Conservation (phyloP, 2,888 invertebrate species). For the Diogma glabrata region DNA sequence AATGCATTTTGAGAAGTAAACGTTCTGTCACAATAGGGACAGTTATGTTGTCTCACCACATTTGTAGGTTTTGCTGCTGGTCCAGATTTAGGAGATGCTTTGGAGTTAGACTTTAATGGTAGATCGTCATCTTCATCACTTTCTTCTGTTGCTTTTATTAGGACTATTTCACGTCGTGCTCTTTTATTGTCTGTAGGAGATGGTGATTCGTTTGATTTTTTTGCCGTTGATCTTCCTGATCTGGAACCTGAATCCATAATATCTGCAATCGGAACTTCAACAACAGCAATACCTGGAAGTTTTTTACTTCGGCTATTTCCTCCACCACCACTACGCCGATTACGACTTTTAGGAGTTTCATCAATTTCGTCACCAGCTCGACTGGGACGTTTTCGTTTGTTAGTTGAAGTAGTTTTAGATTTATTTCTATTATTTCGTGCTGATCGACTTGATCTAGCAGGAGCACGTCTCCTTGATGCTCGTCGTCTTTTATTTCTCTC, state of each 20-base stretch:
- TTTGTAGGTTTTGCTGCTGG: constrained; percentile 2
- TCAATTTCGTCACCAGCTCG: no score
- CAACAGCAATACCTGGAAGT: no score
- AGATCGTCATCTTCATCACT: constrained; percentile 11
- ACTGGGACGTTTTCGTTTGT: constrained; percentile 2
- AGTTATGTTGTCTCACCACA: no score
- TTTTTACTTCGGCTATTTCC: no score
- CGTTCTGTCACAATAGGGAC: constrained; percentile 38
- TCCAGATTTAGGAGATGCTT: constrained; percentile 21
- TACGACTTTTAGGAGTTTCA: no score
- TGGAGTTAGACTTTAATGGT: neutral
- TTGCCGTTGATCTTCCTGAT: no score
- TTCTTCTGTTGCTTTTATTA: constrained; percentile 14
- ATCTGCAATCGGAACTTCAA: no score
- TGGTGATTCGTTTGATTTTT: neutral
- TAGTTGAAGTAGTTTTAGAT: no score
- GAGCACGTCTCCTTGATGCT: constrained; percentile 15
- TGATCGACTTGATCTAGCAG: constrained; percentile 11
- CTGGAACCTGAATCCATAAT: no score
- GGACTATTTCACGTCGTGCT: constrained; percentile 13
- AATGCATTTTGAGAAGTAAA: constrained; percentile 40
- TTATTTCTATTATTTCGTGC: neutral
- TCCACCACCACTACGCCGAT: neutral
- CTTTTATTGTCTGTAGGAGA: constrained; percentile 9
- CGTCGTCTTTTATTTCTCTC: constrained; percentile 20